Conservation (phyloP, 2,888 invertebrate genomes). For the Acanthoscelides obtectus region DNA sequence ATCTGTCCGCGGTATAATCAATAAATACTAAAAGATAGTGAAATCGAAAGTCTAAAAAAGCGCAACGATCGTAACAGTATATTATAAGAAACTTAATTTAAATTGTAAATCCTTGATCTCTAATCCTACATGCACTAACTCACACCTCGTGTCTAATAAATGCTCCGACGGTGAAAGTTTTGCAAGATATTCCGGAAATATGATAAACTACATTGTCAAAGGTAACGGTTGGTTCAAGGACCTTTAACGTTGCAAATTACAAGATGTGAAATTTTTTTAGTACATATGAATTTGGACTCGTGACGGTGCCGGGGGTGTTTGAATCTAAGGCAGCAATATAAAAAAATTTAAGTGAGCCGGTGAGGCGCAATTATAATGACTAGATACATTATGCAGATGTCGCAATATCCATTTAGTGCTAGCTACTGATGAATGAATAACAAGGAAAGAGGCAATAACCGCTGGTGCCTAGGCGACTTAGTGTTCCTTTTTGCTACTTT, state of each 20-base stretch:
- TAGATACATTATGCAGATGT: too few relatives aligned
- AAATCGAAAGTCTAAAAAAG: not conserved
- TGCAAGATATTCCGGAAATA: not conserved
- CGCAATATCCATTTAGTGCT: too few relatives aligned
- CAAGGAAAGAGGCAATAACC: too few relatives aligned
- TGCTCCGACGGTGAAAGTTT: not conserved
- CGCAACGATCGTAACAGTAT: not conserved
- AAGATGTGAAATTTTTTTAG: too few relatives aligned
- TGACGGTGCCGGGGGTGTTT: too few relatives aligned
- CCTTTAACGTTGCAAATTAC: not conserved
- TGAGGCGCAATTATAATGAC: too few relatives aligned
- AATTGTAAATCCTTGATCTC: not conserved
- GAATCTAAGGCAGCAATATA: too few relatives aligned
- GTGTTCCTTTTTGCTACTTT: too few relatives aligned
- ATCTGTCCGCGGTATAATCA: not conserved
- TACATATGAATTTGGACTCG: too few relatives aligned
- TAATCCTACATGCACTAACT: not conserved
- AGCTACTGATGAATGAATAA: too few relatives aligned
- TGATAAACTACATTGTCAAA: not conserved
- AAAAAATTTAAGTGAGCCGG: too few relatives aligned
- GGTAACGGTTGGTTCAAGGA: not conserved
- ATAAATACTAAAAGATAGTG: not conserved
- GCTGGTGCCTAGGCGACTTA: too few relatives aligned
- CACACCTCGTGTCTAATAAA: not conserved
- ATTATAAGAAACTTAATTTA: not conserved